Conservation (phyloP, 2,888 invertebrate genomes). For the Nezara viridula region DNA sequence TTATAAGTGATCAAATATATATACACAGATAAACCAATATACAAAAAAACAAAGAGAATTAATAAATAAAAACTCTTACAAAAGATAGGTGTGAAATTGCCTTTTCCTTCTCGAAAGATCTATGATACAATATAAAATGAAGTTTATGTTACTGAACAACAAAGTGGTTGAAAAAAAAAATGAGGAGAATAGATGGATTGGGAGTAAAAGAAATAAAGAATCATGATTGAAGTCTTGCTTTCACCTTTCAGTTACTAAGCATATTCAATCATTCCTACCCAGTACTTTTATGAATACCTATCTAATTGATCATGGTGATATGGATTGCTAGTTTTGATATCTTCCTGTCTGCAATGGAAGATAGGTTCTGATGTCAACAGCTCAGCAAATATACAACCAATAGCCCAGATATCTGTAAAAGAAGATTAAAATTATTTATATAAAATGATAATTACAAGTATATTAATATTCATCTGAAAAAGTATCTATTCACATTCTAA, state of each 20-base stretch:
- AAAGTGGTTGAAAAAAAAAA: background rate
- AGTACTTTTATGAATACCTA: slow-evolving; percentile 68
- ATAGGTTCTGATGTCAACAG: slow-evolving; percentile 99
- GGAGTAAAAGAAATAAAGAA: slow-evolving; percentile 13
- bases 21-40: too few relatives aligned
- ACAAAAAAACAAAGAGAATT: too few relatives aligned
- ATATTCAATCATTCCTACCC: slow-evolving; percentile 48
- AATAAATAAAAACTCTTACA: background rate
- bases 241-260: slow-evolving; percentile 31
- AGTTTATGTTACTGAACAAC: background rate
- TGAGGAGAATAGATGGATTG: background rate
- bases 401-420: slow-evolving; percentile 94
- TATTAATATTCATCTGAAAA: too few relatives aligned
- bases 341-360: slow-evolving; percentile 99
- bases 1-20: too few relatives aligned
- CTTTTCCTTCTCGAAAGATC: background rate
- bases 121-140: background rate
- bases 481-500: too few relatives aligned
- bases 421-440: background rate
- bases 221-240: background rate
- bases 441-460: background rate
- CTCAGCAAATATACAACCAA: slow-evolving; percentile 99
- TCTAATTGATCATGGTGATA: slow-evolving; percentile 99
- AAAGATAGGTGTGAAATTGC: background rate
- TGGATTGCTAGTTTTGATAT: slow-evolving; percentile 99